A percentile compares a stretch with the other conserved stretches of the same genome.
phyloP scores from a whole-genome alignment of 2,797 vertebrate species.

The Setipinna tenuifilis region DNA sequence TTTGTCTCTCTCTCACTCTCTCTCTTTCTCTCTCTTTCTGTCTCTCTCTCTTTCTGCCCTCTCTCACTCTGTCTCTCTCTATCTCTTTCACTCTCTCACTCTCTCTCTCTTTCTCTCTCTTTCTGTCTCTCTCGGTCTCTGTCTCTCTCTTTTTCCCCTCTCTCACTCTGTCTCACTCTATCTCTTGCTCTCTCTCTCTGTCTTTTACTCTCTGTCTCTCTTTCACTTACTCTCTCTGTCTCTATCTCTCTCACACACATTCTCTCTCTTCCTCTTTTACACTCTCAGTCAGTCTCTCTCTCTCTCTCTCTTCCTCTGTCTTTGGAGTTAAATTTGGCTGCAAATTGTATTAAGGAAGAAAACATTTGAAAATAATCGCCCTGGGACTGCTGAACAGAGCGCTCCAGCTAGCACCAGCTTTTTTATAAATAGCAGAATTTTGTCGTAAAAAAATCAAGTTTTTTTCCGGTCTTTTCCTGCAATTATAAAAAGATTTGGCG shows the following conservation, averaged over 20 bases:
- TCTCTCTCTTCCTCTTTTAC: too few relatives aligned
- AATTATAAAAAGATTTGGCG: conserved; percentile 74
- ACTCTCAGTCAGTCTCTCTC: not conserved
- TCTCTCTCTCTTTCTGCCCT: not conserved
- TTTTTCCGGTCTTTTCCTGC: conserved; percentile 72
- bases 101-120: conserved; percentile 44
- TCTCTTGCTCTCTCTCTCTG: too few relatives aligned
- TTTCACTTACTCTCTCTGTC: not conserved
- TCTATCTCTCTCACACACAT: not conserved
- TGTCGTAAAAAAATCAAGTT: conserved; percentile 75
- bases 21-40: not conserved
- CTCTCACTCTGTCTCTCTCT: not conserved
- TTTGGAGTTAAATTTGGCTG: conserved; percentile 62
- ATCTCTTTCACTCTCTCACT: too few relatives aligned
- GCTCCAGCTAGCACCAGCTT: conserved; percentile 62
- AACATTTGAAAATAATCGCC: conserved; percentile 64
- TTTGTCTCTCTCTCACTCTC: not conserved
- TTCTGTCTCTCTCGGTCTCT: too few relatives aligned
- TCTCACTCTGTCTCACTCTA: too few relatives aligned
- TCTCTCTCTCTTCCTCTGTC: conserved; percentile 41
- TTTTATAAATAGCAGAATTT: conserved; percentile 76
- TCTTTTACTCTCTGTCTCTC: too few relatives aligned
- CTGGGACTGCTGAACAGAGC: conserved; percentile 62
- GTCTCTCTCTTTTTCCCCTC: too few relatives aligned
- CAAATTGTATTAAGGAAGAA: conserved; percentile 66